These are phyloP conservation scores for Sminthurides aquaticus DNA, from an alignment of 2,888 invertebrate genomes.

Conservation along the genomic window DNA sequence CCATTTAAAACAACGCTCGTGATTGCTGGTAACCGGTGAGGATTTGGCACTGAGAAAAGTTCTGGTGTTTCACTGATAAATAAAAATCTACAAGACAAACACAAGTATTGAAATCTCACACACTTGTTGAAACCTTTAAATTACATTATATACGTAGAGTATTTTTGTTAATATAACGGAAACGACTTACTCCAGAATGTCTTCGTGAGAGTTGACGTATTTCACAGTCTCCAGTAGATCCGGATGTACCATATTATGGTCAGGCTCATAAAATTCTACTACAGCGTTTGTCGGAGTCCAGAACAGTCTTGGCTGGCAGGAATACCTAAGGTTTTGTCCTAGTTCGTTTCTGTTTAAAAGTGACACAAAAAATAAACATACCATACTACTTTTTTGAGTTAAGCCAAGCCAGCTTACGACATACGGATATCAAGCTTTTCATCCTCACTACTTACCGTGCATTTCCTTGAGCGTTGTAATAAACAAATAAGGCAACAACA, in stretches of 20 bases:
- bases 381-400: too few species aligned
- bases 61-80: neutral
- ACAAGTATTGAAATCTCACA: neutral
- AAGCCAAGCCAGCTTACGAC: too few species aligned
- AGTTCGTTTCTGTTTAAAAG: neutral
- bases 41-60: neutral
- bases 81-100: neutral
- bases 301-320: neutral
- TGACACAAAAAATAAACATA: too few species aligned
- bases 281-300: neutral
- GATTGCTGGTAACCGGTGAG: neutral
- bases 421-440: too few species aligned
- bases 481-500: neutral
- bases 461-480: neutral
- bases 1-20: neutral
- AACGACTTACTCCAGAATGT: neutral
- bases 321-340: neutral
- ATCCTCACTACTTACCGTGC: too few species aligned
- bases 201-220: neutral
- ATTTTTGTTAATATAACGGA: neutral
- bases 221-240: neutral
- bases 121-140: neutral
- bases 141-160: too few species aligned
- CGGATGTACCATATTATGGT: neutral
- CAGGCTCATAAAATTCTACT: neutral